Percentiles rank a stretch among this genome's conserved stretches.
phyloP scores from a whole-genome alignment of 2,113 vertebrate genomes.

The Xiphorhynchus elegans region DNA sequence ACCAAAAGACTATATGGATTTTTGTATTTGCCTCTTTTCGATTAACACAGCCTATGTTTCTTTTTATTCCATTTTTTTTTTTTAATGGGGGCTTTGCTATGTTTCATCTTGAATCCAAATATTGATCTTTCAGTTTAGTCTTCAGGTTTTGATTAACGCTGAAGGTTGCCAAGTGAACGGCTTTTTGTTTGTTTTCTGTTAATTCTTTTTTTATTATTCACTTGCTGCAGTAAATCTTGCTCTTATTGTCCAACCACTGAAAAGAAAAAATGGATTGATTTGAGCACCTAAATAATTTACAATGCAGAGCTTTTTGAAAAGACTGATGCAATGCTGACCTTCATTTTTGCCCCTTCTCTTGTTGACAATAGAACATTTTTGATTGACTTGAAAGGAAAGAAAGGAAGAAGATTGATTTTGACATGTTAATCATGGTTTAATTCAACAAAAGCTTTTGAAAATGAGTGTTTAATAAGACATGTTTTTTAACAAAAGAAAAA shows the following conservation, averaged over 20 bases:
- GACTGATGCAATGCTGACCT: slow-evolving; percentile 55
- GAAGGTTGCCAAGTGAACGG: slow-evolving; percentile 72
- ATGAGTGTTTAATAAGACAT: slow-evolving; percentile 26
- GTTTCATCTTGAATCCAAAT: slow-evolving; percentile 79
- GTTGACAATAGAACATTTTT: slow-evolving; percentile 33
- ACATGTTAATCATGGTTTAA: slow-evolving; percentile 49
- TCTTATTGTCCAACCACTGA: slow-evolving; percentile 77
- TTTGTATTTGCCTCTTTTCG: slow-evolving; percentile 71
- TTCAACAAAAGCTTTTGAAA: slow-evolving; percentile 50
- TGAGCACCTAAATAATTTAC: slow-evolving; percentile 78
- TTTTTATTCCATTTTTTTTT: slow-evolving; percentile 42
- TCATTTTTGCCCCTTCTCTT: slow-evolving; percentile 1
- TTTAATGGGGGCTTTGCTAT: slow-evolving; percentile 64
- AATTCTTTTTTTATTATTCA: slow-evolving; percentile 83
- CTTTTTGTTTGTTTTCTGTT: slow-evolving; percentile 81
- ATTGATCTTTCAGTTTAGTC: slow-evolving; percentile 78
- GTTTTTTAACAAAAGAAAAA: slow-evolving; percentile 46
- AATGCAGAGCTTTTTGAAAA: slow-evolving; percentile 55
- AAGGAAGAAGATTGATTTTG: slow-evolving; percentile 47
- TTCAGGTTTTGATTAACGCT: slow-evolving; percentile 80
- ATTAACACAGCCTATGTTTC: slow-evolving; percentile 58
- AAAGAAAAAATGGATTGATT: slow-evolving; percentile 77
- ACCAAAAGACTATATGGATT: slow-evolving; percentile 68
- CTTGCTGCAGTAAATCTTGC: slow-evolving; percentile 78
- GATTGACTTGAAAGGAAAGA: slow-evolving; percentile 31